Evolutionary conservation across 2,797 vertebrate genomes (phyloP).

Genomic region (Limosa lapponica): DNA sequence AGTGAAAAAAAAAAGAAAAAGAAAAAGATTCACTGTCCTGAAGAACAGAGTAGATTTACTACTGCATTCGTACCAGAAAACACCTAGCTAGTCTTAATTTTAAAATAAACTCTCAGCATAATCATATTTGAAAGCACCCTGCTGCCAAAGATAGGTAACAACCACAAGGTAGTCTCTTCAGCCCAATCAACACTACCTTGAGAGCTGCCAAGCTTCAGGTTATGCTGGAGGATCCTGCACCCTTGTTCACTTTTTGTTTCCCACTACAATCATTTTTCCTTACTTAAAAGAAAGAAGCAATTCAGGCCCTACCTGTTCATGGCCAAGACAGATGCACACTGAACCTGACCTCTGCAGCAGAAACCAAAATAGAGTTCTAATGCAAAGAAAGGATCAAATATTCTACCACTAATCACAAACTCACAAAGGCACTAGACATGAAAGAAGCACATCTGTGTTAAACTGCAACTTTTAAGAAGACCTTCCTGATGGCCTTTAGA

Average conservation of each 20-base stretch:
- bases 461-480: not conserved
- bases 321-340: not conserved
- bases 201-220: not conserved
- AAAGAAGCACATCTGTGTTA: not conserved
- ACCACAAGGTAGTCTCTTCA: not conserved
- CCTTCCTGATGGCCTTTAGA: not conserved
- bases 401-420: not conserved
- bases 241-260: not conserved
- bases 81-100: not conserved
- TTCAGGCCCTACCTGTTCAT: not conserved
- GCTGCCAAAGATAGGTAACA: not conserved
- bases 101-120: not conserved
- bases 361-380: not conserved
- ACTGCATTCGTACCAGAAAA: not conserved
- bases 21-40: not conserved
- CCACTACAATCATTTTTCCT: not conserved
- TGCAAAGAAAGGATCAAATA: not conserved
- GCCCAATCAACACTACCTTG: rapidly evolving
- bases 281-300: not conserved
- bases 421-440: not conserved
- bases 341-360: not conserved
- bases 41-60: not conserved
- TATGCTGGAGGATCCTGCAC: not conserved
- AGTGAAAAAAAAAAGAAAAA: not conserved
- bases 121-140: not conserved